These are phyloP conservation scores for Rhombomys opimus DNA, from an alignment of 2,113 vertebrate genomes.

Conservation along the genomic window DNA sequence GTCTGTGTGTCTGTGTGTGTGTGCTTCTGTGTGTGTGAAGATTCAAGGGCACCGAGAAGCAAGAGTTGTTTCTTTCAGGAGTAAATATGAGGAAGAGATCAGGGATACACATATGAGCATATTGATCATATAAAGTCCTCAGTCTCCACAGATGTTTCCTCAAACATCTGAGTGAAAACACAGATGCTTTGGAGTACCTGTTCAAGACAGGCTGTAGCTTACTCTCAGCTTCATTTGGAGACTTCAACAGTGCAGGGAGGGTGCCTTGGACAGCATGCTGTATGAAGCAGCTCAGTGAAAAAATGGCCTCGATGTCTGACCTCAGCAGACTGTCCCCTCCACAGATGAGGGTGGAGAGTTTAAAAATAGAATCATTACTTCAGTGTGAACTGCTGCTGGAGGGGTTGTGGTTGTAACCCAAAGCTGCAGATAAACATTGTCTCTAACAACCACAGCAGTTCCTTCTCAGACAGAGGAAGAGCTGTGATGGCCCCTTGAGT, in stretches of 20 bases:
- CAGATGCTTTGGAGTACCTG: background rate
- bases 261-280: background rate
- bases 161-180: constrained; percentile 3
- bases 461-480: background rate
- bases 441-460: background rate
- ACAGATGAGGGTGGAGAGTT: background rate
- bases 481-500: background rate
- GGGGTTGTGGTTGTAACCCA: background rate
- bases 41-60: background rate
- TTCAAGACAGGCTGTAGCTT: background rate
- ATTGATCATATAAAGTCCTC: background rate
- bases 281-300: background rate
- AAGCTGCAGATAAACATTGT: background rate
- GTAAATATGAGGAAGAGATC: background rate
- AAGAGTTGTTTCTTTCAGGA: background rate
- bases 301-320: background rate
- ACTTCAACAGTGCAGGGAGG: background rate
- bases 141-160: background rate
- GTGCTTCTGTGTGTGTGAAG: background rate
- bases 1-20: background rate
- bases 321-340: background rate
- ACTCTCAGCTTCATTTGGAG: background rate
- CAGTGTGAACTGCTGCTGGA: background rate
- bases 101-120: background rate
- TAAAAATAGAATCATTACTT: background rate